Base-by-base conservation (phyloP, 2,888 invertebrate genomes). In the Pyrochroa serraticornis region DNA sequence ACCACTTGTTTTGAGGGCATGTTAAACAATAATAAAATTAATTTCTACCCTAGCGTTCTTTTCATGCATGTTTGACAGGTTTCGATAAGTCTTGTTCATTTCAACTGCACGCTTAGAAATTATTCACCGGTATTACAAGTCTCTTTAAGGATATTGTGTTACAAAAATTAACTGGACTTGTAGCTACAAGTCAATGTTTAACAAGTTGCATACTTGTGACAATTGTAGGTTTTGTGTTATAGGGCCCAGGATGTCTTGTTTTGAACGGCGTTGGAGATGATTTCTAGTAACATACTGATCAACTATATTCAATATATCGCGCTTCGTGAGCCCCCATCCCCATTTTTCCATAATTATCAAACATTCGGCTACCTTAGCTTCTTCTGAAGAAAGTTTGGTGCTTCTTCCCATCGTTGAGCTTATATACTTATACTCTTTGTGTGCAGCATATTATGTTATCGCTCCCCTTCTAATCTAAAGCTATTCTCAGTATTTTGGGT, bases 301-400 rank as follows among this genome's bases (percentile, higher is more conserved):
- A 10, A 75, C 72, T 37, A 64, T 32, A 31, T 70, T 62, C 43
- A 72, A 48, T n/a, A 72, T 50, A 60, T 75, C 71, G 49, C 65
- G 63, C 61, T 67, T 60, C 7, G 64, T 63, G 22, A 73, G 49
- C 7, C 72, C 74, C 60, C 71, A 73, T 3, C 74, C 74, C 55
- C 67, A 63, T 35, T 35, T n/a, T 10, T 35, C 35, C 35, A 35
- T 3, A 9, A 9, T 35, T 6, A 9, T 35, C 2, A 35, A 3
- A 6, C 35, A n/a, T 6, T 35, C n/a, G 3, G 35, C 35, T 3
- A 35, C 2, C 6, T 10, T 35, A 9, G 35, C 10, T 6, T 35
- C 35, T 3, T 35, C 6, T 9, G 10, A 3, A 10, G 35, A 6
- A 35, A 35, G 2, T 9, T 2, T 6, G 2, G 35, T 10, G 3